These are phyloP conservation scores for Torymus tubicola DNA, from an alignment of 2,888 invertebrate species.

Conservation along the genomic window DNA sequence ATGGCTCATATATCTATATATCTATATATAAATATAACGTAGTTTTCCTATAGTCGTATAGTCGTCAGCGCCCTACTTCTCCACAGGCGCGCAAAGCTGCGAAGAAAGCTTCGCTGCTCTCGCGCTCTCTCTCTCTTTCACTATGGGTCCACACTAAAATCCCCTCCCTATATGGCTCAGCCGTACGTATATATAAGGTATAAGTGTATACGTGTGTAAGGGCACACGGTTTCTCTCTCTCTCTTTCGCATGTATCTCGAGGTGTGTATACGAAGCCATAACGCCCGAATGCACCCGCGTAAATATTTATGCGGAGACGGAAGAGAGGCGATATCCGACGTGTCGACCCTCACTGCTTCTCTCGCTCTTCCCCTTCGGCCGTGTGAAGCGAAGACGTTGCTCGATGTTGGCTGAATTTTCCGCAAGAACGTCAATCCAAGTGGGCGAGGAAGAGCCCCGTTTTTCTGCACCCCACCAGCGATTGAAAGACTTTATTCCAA, in stretches of 20 bases:
- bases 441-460: conserved; percentile 7
- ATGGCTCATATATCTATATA: no score
- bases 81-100: neutral
- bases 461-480: conserved; percentile 23
- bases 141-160: no score
- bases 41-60: no score
- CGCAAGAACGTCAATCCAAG: conserved; percentile 29
- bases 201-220: no score
- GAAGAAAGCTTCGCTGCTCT: no score
- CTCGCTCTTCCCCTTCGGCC: neutral
- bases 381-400: no score
- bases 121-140: no score
- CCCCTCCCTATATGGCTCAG: no score
- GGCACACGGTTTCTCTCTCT: neutral
- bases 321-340: conserved; percentile 54
- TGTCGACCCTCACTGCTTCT: conserved; percentile 18
- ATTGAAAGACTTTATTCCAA: conserved; percentile 45
- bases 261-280: conserved; percentile 32
- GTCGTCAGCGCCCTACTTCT: conserved; percentile 26
- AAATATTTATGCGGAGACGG: conserved; percentile 62
- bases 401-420: conserved; percentile 26
- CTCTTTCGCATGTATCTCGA: conserved; percentile 9
- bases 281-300: conserved; percentile 60
- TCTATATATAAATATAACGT: no score
- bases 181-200: no score